Evolutionary conservation across 2,113 vertebrate genomes (phyloP).

Genomic region (Oreamnos americanus): DNA sequence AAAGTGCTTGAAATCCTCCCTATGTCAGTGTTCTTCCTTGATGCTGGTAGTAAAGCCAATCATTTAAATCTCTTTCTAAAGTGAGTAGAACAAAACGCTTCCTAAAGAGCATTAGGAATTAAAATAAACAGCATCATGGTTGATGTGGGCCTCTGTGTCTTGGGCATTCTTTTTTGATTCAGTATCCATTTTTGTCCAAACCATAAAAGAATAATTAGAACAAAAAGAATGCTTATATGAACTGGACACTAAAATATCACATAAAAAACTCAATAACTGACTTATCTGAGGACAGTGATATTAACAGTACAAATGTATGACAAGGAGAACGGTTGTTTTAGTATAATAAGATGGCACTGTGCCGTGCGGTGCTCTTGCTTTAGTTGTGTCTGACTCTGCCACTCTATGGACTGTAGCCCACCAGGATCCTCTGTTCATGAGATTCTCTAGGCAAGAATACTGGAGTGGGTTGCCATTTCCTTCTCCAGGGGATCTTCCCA

Average conservation of each 20-base stretch:
- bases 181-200: not conserved
- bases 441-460: not conserved
- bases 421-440: not conserved
- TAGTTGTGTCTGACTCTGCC: not conserved
- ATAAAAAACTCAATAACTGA: not conserved
- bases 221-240: not conserved
- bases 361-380: not conserved
- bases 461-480: not conserved
- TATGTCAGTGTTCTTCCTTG: not conserved
- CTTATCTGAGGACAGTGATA: not conserved
- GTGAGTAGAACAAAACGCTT: not conserved
- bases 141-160: not conserved
- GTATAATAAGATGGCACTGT: not conserved
- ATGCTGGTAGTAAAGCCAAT: not conserved
- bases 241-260: not conserved
- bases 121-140: not conserved
- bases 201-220: conserved; percentile 14
- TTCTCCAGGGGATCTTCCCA: not conserved
- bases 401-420: not conserved
- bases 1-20: not conserved
- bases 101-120: not conserved
- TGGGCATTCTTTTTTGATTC: not conserved
- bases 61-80: not conserved
- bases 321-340: not conserved
- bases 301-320: not conserved